Conservation (phyloP, 2,888 invertebrate species). For the Hoplodrina blanda region DNA sequence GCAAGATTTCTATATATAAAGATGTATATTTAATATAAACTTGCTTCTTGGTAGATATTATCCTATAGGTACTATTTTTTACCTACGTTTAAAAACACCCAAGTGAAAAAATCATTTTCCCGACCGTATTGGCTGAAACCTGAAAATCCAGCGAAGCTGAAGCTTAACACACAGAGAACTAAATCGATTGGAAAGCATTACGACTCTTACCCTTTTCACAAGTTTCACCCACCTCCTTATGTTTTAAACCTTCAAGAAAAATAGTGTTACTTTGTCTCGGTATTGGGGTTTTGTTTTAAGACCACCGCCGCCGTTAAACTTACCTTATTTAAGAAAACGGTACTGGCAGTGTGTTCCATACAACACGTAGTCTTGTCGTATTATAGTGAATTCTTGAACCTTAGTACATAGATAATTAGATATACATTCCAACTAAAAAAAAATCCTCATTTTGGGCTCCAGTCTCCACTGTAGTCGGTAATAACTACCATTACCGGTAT, state of each 20-base stretch:
- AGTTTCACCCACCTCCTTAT: slow-evolving; percentile 46
- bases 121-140: slow-evolving; percentile 17
- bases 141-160: slow-evolving; percentile 23
- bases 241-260: slow-evolving; percentile 57
- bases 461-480: too few species aligned
- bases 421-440: too few species aligned
- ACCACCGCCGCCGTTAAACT: slow-evolving; percentile 33
- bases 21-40: neutral
- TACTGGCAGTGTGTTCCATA: too few species aligned
- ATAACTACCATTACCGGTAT: too few species aligned
- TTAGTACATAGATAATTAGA: too few species aligned
- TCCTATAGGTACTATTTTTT: neutral
- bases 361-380: too few species aligned
- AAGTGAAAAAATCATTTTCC: slow-evolving; percentile 6
- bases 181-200: slow-evolving; percentile 61
- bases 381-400: too few species aligned
- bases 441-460: too few species aligned
- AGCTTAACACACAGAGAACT: slow-evolving; percentile 47
- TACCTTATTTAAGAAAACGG: slow-evolving; percentile 1
- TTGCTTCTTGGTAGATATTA: neutral
- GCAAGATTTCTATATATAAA: too few species aligned
- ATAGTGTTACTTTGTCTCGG: slow-evolving; percentile 43
- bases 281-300: slow-evolving; percentile 53
- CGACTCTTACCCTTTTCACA: slow-evolving; percentile 47
- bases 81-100: slow-evolving; percentile 4